phyloP scores from a whole-genome alignment of 2,797 vertebrate species.

The Pempheris klunzingeri region DNA sequence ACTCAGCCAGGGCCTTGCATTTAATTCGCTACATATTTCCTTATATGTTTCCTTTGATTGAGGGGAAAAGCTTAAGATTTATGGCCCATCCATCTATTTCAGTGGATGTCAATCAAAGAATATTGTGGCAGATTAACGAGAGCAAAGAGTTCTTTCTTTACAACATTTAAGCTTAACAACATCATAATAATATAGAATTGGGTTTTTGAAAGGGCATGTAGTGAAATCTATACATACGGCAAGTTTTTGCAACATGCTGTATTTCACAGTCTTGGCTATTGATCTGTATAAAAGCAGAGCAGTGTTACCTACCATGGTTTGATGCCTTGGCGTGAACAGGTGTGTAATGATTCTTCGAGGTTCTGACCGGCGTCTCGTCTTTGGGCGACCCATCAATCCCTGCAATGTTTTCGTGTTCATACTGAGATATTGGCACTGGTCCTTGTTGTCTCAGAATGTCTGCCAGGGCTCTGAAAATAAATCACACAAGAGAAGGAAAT shows the following conservation, averaged over 20 bases:
- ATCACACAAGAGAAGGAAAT: constrained; percentile 5
- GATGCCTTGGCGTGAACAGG: constrained; percentile 90
- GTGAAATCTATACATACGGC: neutral
- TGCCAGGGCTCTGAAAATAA: constrained; percentile 91
- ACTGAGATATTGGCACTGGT: constrained; percentile 92
- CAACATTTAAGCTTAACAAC: neutral
- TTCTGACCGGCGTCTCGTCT: constrained; percentile 93
- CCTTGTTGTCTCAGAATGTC: constrained; percentile 98
- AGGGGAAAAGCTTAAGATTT: constrained; percentile 33
- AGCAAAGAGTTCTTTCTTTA: neutral
- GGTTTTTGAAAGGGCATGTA: neutral
- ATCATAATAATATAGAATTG: neutral
- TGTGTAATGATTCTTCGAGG: constrained; percentile 96
- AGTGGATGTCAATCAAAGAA: constrained; percentile 48
- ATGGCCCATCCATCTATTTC: constrained; percentile 42
- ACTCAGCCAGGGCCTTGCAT: constrained; percentile 10
- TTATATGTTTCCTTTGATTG: constrained; percentile 25
- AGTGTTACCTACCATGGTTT: constrained; percentile 88
- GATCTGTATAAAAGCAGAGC: neutral
- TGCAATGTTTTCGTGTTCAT: constrained; percentile 93
- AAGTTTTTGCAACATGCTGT: neutral
- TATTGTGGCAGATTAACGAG: constrained; percentile 22
- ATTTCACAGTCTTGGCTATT: neutral
- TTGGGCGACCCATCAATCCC: constrained; percentile 93
- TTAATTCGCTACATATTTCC: constrained; percentile 31